These are phyloP conservation scores for Vulpes lagopus DNA, from an alignment of 2,113 vertebrate species.

Conservation along the genomic window DNA sequence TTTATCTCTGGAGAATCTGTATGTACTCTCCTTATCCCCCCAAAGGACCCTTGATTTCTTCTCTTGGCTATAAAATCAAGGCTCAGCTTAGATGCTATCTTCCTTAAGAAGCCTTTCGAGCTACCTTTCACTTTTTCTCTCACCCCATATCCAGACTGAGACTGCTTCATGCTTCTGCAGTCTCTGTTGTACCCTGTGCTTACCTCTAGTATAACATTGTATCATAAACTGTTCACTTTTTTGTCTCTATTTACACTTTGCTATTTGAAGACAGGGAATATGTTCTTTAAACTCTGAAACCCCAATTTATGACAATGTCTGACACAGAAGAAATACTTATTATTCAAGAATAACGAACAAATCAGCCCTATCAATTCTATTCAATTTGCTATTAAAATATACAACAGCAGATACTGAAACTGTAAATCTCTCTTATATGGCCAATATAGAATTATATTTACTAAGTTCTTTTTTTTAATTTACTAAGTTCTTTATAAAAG, in stretches of 20 bases:
- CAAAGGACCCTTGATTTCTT: neutral
- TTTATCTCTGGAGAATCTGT: slow-evolving; percentile 11
- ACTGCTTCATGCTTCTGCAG: neutral
- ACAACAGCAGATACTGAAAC: slow-evolving; percentile 36
- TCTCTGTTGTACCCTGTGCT: neutral
- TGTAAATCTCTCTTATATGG: slow-evolving; percentile 23
- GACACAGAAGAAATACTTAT: slow-evolving; percentile 21
- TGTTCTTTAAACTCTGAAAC: slow-evolving; percentile 5
- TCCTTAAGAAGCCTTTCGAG: slow-evolving; percentile 40
- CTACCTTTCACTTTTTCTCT: slow-evolving; percentile 42
- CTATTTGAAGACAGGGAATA: slow-evolving; percentile 43
- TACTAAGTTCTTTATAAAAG: slow-evolving; percentile 27
- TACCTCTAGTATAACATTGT: neutral
- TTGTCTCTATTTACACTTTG: slow-evolving; percentile 32
- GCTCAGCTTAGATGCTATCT: neutral
- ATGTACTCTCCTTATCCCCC: neutral
- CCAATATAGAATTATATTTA: neutral
- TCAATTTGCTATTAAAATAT: slow-evolving; percentile 46
- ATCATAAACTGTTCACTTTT: neutral
- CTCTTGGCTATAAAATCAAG: slow-evolving; percentile 57
- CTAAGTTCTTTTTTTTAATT: slow-evolving; percentile 15
- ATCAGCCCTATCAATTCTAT: slow-evolving; percentile 18
- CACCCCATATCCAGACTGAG: neutral
- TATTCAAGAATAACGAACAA: slow-evolving; percentile 57
- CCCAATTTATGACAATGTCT: neutral